Conservation (phyloP, 1,140 invertebrate genomes). For the Trinorchestia longiramus region DNA sequence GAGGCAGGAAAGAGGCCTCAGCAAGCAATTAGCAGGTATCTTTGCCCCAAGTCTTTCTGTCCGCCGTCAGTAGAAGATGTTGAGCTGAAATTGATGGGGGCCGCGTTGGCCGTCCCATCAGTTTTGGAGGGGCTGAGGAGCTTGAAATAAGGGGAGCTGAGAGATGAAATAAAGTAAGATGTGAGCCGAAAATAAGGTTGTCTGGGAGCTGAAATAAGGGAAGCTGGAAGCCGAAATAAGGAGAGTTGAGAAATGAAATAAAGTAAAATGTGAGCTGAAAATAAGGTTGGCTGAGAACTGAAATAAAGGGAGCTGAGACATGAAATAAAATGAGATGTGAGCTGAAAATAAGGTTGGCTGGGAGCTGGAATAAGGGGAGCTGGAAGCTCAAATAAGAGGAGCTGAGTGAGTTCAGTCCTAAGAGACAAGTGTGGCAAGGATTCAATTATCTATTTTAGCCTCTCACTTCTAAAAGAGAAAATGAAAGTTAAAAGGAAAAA, state of each 20-base stretch:
- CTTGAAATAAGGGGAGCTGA: neutral
- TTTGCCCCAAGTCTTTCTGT: neutral
- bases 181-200: neutral
- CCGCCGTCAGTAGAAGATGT: neutral
- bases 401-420: neutral
- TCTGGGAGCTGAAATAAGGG: neutral
- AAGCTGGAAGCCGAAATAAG: too few relatives aligned
- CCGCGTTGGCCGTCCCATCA: neutral
- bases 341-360: too few relatives aligned
- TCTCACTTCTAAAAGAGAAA: neutral
- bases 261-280: too few relatives aligned
- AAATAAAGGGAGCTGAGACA: too few relatives aligned
- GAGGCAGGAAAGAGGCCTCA: neutral
- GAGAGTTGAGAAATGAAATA: too few relatives aligned
- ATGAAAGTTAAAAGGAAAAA: neutral
- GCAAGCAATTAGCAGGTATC: slow-evolving; percentile 19
- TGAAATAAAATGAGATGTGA: too few relatives aligned
- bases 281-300: too few relatives aligned
- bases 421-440: neutral
- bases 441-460: neutral
- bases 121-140: neutral
- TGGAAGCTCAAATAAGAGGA: too few relatives aligned
- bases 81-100: neutral
- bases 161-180: neutral
- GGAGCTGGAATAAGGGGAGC: too few relatives aligned